Evolutionary conservation across 2,888 invertebrate genomes (phyloP).

Genomic region (Cancer borealis): DNA sequence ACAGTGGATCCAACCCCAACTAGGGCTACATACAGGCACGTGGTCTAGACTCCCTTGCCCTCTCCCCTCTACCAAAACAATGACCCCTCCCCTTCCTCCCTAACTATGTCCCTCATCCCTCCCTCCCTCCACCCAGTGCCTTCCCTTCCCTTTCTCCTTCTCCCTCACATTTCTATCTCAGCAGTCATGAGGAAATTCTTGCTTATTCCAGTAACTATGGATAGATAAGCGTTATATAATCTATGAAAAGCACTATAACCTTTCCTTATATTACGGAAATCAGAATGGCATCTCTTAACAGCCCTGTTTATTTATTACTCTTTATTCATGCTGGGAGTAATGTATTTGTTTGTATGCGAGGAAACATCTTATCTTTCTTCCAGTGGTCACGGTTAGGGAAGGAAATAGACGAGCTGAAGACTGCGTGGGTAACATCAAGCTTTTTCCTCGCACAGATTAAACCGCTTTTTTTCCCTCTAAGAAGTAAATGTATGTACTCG

Average conservation of each 20-base stretch:
- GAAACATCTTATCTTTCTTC: not conserved
- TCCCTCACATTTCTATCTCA: not conserved
- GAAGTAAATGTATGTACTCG: no score
- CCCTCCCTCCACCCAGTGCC: not conserved
- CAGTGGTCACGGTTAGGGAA: not conserved
- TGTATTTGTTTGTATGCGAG: conserved; percentile 1
- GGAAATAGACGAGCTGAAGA: not conserved
- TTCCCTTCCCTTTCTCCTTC: not conserved
- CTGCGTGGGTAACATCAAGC: not conserved
- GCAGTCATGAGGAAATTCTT: not conserved
- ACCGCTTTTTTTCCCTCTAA: no score
- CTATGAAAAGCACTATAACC: not conserved
- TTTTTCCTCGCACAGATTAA: no score
- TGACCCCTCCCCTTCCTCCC: not conserved
- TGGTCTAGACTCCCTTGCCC: not conserved
- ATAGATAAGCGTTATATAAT: not conserved
- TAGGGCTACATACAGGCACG: conserved; percentile 14
- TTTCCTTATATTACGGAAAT: not conserved
- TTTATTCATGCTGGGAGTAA: not conserved
- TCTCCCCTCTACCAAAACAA: conserved; percentile 3
- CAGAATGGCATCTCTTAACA: not conserved
- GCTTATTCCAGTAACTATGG: not conserved
- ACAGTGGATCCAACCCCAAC: not conserved
- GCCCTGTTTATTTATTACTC: not conserved
- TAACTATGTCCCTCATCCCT: not conserved